These are phyloP conservation scores for Notoglanidium macrostoma DNA, from an alignment of 2,797 vertebrate species.

Conservation along the genomic window DNA sequence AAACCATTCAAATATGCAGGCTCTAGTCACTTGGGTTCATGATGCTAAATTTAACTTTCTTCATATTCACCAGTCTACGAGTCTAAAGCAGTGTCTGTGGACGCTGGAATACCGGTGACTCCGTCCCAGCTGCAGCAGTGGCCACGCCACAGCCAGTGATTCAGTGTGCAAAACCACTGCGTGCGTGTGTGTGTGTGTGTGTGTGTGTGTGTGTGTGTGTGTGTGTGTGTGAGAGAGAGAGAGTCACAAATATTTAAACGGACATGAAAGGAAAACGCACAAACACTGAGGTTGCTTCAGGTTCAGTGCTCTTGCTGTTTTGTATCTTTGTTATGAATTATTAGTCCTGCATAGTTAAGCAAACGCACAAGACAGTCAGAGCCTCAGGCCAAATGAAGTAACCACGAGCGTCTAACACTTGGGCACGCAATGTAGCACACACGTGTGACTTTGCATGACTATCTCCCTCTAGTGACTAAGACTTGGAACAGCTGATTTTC, in stretches of 20 bases:
- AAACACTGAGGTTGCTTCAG: background rate
- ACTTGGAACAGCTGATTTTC: background rate
- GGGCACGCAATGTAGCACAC: background rate
- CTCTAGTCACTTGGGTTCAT: background rate
- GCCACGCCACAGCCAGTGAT: slow-evolving; percentile 59
- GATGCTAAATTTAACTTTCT: slow-evolving; percentile 41
- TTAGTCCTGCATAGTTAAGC: background rate
- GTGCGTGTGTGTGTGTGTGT: background rate
- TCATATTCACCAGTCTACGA: background rate
- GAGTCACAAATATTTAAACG: background rate
- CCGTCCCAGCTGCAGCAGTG: background rate
- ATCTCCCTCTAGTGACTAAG: slow-evolving; percentile 43
- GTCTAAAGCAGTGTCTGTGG: background rate
- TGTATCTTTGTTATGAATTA: slow-evolving; percentile 7
- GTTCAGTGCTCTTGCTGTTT: background rate
- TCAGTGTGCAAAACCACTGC: slow-evolving; percentile 44
- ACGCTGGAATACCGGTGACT: slow-evolving; percentile 21
- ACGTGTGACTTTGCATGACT: background rate
- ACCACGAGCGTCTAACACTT: background rate
- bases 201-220: background rate
- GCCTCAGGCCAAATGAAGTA: slow-evolving; percentile 10
- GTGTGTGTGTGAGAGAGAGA: background rate
- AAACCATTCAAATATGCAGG: background rate
- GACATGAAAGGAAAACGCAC: background rate
- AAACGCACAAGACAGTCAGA: background rate